Evolutionary conservation across 2,113 vertebrate genomes (phyloP).

Genomic region (Melanerpes aurifrons): DNA sequence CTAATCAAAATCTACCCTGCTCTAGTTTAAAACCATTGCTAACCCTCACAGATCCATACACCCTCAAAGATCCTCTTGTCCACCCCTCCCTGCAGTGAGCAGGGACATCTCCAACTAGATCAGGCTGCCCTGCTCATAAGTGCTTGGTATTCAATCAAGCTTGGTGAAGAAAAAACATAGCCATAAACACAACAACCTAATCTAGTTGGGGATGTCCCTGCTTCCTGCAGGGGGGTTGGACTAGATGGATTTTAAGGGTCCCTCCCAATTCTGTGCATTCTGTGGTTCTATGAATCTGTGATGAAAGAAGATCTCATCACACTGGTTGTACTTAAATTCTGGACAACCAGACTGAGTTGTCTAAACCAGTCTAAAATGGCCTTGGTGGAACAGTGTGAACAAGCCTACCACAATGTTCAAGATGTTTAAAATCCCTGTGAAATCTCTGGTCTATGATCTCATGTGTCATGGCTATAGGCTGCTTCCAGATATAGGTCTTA

Average conservation of each 20-base stretch:
- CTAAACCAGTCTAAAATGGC: background rate
- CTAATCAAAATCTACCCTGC: too few species aligned
- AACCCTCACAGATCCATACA: background rate
- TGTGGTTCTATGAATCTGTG: background rate
- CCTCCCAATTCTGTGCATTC: too few species aligned
- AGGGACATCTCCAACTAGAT: too few species aligned
- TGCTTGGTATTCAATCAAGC: background rate
- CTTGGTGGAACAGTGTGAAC: background rate
- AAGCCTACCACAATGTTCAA: background rate
- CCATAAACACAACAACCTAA: background rate
- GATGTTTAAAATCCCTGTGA: background rate
- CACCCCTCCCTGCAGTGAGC: too few species aligned
- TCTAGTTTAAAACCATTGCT: background rate
- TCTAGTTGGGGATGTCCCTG: too few species aligned
- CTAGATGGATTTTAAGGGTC: too few species aligned
- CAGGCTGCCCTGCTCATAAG: background rate
- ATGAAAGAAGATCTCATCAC: background rate
- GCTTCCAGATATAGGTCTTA: constrained; percentile 16
- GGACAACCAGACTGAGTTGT: background rate
- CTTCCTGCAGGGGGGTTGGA: too few species aligned
- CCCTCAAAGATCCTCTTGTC: too few species aligned
- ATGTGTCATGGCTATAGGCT: background rate
- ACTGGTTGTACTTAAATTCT: background rate
- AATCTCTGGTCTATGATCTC: background rate
- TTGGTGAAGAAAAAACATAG: background rate